Base-by-base conservation (phyloP, 2,888 invertebrate genomes). In the Troides oblongomaculatus region DNA sequence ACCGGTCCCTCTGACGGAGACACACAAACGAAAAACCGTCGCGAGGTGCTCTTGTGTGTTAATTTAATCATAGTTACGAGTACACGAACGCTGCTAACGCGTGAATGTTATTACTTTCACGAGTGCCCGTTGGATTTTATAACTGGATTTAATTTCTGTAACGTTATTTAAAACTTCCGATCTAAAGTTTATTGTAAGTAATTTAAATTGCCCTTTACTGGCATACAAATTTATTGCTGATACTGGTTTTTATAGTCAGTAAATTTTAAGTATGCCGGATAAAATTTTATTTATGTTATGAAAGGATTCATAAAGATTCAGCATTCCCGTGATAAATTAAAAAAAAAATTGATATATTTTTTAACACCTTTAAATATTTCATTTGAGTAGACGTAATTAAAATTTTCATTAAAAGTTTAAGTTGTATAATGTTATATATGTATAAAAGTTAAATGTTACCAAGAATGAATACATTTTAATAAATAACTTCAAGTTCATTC, bases 1-100 rank as follows among this genome's bases (percentile, higher is more conserved):
- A 79, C 77, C 78, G 80, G 76, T 77, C 80, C 78, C 80, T 80
- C 77, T 69, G 71, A 70, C 70, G 75, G 75, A 73, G 79, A 84
- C 84, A 82, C 79, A 84, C 81, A 70, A 81, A 72, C 74, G 69
- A 66, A 70, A 72, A 70, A 70, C 63, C 70, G 72, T 73, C 70
- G 73, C 72, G 72, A 73, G 74, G 71, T 69, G 58, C 65, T 66
- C 71, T 67, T 62, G 63, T 69, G 69, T 69, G 58, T 68, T 71
- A 70, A 71, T 65, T 71, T 69, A 71, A 70, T 69, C 68, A 63
- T 62, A 60, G 60, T 67, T 62, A 58, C 64, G 63, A 67, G 68
- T 67, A 64, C 50, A 69, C 57, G 68, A 72, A 73, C 65, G 43
- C 63, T 36, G 66, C 63, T 21, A 73, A 68, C 72, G 60, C 58